phyloP scores from a whole-genome alignment of 1,140 invertebrate species.

The Leptoteleia sp. region DNA sequence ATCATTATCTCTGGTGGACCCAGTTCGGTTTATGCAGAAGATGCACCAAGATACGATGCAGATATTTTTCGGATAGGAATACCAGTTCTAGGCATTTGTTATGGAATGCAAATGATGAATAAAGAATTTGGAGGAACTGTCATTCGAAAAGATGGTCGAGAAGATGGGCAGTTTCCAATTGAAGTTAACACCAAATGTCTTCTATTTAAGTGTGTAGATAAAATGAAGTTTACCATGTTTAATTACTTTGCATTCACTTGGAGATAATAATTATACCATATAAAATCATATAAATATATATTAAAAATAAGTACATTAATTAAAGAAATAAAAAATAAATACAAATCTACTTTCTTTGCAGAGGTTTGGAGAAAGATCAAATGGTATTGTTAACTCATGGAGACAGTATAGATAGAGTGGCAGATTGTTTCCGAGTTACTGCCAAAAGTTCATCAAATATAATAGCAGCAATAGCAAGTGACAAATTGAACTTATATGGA shows the following conservation, averaged over 20 bases:
- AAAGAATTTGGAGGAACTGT: conserved; percentile 98
- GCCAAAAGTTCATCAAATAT: conserved; percentile 90
- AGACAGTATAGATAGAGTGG: conserved; percentile 95
- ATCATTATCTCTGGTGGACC: conserved; percentile 99
- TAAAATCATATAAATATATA: too few species aligned
- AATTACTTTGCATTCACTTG: too few species aligned
- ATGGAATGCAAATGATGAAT: conserved; percentile 99
- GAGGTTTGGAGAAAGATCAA: conserved; percentile 92
- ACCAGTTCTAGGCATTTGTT: conserved; percentile 98
- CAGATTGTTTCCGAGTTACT: conserved; percentile 91
- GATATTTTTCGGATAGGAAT: conserved; percentile 97
- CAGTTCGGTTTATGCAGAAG: conserved; percentile 97
- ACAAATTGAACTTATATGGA: conserved; percentile 95
- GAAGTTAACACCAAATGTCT: conserved; percentile 94
- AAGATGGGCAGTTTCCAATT: conserved; percentile 97
- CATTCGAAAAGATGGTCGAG: conserved; percentile 90
- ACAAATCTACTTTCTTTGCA: conserved; percentile 78
- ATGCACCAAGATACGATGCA: conserved; percentile 96
- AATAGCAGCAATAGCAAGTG: conserved; percentile 95
- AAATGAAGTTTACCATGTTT: too few species aligned
- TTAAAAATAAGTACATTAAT: too few species aligned
- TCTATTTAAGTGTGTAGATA: conserved; percentile 93
- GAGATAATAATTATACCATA: too few species aligned
- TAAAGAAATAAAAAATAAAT: too few species aligned
- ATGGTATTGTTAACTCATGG: conserved; percentile 97